These are phyloP conservation scores for Pangasius krempfi DNA, from an alignment of 2,797 vertebrate genomes.

Conservation along the genomic window DNA sequence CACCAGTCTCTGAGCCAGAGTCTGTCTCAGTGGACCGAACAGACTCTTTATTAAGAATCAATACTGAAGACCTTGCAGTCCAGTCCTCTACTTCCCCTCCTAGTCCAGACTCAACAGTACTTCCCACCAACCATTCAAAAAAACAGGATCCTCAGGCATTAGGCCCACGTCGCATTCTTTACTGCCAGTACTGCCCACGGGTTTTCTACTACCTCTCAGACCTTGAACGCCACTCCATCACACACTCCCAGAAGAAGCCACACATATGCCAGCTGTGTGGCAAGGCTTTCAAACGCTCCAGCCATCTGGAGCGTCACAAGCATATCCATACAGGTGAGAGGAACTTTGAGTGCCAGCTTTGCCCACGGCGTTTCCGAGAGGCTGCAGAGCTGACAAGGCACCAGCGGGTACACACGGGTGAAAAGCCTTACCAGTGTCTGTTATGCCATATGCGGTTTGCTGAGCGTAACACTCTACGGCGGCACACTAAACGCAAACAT, in stretches of 20 bases:
- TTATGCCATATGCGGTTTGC: constrained; percentile 88
- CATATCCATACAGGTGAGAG: constrained; percentile 90
- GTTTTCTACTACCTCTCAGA: constrained; percentile 91
- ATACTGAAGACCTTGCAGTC: constrained; percentile 69
- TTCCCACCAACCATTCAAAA: constrained; percentile 57
- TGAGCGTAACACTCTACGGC: constrained; percentile 87
- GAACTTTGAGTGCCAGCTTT: constrained; percentile 86
- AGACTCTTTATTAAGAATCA: constrained; percentile 65
- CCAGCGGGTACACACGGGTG: constrained; percentile 88
- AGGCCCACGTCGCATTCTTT: constrained; percentile 77
- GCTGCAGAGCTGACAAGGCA: constrained; percentile 88
- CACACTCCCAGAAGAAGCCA: constrained; percentile 89
- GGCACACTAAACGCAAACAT: constrained; percentile 89
- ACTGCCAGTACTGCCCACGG: constrained; percentile 86
- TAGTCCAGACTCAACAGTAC: constrained; percentile 56
- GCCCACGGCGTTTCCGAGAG: constrained; percentile 87
- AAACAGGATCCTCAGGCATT: constrained; percentile 63
- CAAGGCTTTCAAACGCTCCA: constrained; percentile 90
- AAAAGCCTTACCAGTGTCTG: constrained; percentile 90
- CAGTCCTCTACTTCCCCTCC: constrained; percentile 70
- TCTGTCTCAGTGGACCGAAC: constrained; percentile 60
- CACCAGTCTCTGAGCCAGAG: constrained; percentile 59
- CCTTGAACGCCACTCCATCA: constrained; percentile 89
- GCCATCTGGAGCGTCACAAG: constrained; percentile 89
- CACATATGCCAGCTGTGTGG: constrained; percentile 85